A percentile compares a stretch with the other conserved stretches of the same genome.
These are phyloP conservation scores for Brachionus plicatilis DNA, from an alignment of 1,140 invertebrate species.

Conservation along the genomic window DNA sequence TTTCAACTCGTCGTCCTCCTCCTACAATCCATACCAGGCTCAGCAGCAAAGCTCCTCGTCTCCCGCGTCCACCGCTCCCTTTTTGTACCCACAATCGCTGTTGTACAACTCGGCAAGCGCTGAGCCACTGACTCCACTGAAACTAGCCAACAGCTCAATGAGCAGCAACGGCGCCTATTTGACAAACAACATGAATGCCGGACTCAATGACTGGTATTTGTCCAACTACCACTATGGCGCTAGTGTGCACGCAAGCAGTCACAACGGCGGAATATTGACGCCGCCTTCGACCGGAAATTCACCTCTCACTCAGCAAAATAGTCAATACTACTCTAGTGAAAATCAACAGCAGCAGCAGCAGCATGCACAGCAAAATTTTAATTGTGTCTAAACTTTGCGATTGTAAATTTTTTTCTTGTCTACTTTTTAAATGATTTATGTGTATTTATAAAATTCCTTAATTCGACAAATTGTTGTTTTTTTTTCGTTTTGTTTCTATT, in stretches of 20 bases:
- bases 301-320: not conserved
- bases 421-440: not conserved
- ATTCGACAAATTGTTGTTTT: not conserved
- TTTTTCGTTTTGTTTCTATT: not conserved
- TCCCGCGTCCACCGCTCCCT: not conserved
- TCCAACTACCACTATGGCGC: not conserved
- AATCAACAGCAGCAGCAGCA: not conserved
- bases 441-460: conserved; percentile 30
- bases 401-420: not conserved
- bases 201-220: conserved; percentile 33
- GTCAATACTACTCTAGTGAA: not conserved
- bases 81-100: not conserved
- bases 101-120: not conserved
- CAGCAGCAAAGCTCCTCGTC: conserved; percentile 3
- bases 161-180: not conserved
- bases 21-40: not conserved
- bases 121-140: conserved; percentile 24
- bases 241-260: not conserved
- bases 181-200: not conserved
- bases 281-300: conserved; percentile 40
- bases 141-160: conserved; percentile 13
- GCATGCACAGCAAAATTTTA: conserved; percentile 15
- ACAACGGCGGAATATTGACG: conserved; percentile 30
- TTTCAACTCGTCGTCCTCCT: not conserved
- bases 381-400: not conserved